Evolutionary conservation across 2,113 vertebrate species (phyloP).

Genomic region (Plecturocebus donacophilus): DNA sequence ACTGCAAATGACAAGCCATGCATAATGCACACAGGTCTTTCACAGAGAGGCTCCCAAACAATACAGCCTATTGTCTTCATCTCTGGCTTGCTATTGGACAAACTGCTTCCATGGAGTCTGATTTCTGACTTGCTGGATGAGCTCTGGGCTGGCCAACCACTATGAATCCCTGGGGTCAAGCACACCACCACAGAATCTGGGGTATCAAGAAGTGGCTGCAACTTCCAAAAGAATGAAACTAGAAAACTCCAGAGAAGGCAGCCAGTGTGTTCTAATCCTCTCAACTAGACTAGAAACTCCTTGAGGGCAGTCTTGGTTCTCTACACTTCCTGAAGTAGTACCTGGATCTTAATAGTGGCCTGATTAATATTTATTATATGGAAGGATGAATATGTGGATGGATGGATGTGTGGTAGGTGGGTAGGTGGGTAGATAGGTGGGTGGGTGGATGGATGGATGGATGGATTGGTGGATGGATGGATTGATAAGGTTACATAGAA

Average conservation of each 20-base stretch:
- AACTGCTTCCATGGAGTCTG: background rate
- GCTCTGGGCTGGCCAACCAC: background rate
- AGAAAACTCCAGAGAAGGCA: conserved; percentile 16
- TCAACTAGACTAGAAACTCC: background rate
- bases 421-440: no score
- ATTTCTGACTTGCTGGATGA: background rate
- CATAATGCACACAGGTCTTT: conserved; percentile 74
- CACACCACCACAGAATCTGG: background rate
- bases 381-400: background rate
- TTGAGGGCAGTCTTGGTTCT: background rate
- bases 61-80: background rate
- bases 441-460: background rate
- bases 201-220: background rate
- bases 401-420: background rate
- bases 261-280: background rate
- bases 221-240: background rate
- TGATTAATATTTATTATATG: background rate
- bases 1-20: conserved; percentile 80
- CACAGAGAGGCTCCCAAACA: background rate
- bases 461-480: background rate
- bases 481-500: background rate
- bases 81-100: background rate
- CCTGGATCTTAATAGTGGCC: background rate
- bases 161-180: background rate
- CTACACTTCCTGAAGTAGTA: background rate